These are phyloP conservation scores for Gymnothorax javanicus DNA, from an alignment of 2,797 vertebrate species.

Conservation along the genomic window DNA sequence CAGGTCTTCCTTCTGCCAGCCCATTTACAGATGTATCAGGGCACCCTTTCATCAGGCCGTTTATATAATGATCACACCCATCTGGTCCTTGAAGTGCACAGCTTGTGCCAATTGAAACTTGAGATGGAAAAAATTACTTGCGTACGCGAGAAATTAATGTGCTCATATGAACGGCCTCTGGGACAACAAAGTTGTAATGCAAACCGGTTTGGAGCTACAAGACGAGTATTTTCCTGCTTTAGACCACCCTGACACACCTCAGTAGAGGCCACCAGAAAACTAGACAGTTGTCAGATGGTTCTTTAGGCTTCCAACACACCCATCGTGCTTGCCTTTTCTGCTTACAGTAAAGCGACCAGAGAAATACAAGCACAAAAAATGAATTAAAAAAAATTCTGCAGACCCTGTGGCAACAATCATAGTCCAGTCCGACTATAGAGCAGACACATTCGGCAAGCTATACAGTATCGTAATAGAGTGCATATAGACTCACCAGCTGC, in stretches of 20 bases:
- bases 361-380: neutral
- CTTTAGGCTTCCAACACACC: neutral
- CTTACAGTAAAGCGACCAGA: neutral
- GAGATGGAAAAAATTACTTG: neutral
- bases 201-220: neutral
- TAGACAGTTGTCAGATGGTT: neutral
- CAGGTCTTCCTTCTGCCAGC: neutral
- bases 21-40: neutral
- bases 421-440: neutral
- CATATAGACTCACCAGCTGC: constrained; percentile 76
- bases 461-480: no score
- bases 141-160: neutral
- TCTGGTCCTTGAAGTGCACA: neutral
- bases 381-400: neutral
- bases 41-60: neutral
- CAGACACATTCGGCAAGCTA: no score
- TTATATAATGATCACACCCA: neutral
- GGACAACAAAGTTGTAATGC: neutral
- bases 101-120: neutral
- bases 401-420: neutral
- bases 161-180: neutral
- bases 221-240: neutral
- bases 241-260: neutral
- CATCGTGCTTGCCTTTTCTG: neutral
- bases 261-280: neutral